These are phyloP conservation scores for Planococcus citri DNA, from an alignment of 1,140 invertebrate species.

Conservation along the genomic window DNA sequence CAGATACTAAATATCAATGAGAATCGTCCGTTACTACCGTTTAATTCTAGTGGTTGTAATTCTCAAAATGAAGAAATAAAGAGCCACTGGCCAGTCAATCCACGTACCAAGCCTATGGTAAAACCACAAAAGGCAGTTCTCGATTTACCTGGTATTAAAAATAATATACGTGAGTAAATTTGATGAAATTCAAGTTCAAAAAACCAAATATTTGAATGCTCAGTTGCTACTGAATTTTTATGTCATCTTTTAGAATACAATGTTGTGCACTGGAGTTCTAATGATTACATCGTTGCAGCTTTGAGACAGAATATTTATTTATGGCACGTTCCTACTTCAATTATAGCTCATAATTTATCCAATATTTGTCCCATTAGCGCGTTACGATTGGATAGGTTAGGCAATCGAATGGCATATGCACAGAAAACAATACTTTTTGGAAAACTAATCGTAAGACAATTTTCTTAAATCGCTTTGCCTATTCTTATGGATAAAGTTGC, in stretches of 20 bases:
- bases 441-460: no score
- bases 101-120: conserved; percentile 4
- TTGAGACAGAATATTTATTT: conserved; percentile 11
- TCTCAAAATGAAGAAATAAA: not conserved
- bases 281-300: not conserved
- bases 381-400: not conserved
- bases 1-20: not conserved
- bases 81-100: conserved; percentile 21
- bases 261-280: conserved; percentile 15
- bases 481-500: no score
- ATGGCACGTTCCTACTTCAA: conserved; percentile 17
- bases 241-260: conserved; percentile 12
- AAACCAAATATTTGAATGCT: not conserved
- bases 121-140: conserved; percentile 12
- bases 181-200: not conserved
- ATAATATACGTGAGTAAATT: conserved; percentile 6
- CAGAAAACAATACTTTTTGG: not conserved
- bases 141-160: conserved; percentile 22
- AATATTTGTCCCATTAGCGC: not conserved
- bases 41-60: not conserved
- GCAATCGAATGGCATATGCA: not conserved
- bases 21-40: not conserved
- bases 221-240: no score
- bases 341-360: not conserved
- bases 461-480: no score